Evolutionary conservation across 1,140 invertebrate genomes (phyloP).

Genomic region (Apis cerana): DNA sequence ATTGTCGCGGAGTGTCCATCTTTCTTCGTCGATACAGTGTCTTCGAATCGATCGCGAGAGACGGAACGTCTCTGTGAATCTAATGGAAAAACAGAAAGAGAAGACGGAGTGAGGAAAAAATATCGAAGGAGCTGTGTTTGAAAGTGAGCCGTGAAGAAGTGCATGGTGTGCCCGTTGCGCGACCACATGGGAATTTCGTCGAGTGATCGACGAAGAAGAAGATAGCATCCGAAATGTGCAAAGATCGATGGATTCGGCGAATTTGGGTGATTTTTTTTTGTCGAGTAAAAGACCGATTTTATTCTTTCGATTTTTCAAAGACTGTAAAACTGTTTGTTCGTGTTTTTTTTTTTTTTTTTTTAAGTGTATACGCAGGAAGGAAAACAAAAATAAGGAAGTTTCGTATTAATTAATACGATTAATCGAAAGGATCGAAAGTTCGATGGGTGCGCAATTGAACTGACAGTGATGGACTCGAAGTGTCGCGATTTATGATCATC

Average conservation of each 20-base stretch:
- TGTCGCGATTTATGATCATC: not conserved
- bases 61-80: not conserved
- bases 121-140: slow-evolving; percentile 46
- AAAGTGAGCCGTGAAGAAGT: slow-evolving; percentile 55
- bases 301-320: not conserved
- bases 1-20: not conserved
- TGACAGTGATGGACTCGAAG: not conserved
- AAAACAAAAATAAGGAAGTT: not conserved
- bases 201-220: not conserved
- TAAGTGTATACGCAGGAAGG: not conserved
- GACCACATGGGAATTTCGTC: slow-evolving; percentile 45
- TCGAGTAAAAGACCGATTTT: not conserved
- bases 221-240: not conserved
- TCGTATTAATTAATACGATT: not conserved
- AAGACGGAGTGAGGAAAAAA: slow-evolving; percentile 27
- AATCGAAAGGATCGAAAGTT: not conserved
- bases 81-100: not conserved
- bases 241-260: not conserved
- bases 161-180: slow-evolving; percentile 37
- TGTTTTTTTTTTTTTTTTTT: not conserved
- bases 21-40: not conserved
- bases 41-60: not conserved
- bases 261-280: not conserved
- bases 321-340: slow-evolving; percentile 4
- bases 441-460: not conserved